Base-by-base conservation (phyloP, 2,888 invertebrate genomes). In the Pomacea canaliculata region DNA sequence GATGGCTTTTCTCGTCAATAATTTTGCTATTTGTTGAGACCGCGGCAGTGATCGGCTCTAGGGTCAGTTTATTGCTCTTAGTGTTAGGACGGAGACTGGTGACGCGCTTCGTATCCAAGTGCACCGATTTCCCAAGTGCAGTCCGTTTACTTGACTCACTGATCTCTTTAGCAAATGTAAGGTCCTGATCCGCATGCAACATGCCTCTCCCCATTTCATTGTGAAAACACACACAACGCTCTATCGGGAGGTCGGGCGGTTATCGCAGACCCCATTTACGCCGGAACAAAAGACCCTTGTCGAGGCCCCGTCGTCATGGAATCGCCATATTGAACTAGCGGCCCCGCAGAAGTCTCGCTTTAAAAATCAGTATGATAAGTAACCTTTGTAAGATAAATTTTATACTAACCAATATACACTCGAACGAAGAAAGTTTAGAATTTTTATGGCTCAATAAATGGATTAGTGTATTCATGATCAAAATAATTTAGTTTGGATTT, bases 11-110 rank as follows among this genome's bases (percentile, higher is more conserved):
- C 12, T 56, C 73, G 12, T 19, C 51, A 8, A n/a, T 60, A 46
- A 18, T 74, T 10, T 18, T 60, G 56, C 59, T 8, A 18, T 68
- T 27, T 10, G 68, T 59, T 19, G 68, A 8, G 19, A 68, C 60
- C 59, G 73, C 73, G 10, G 73, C 70, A 67, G 69, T 66, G 48
- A 77, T 69, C 10, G 78, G 84, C 70, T 83, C 84, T 73, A 79
- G 81, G 12, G 79, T 73, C n/a, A 76, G 69, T 49, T 78, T 70
- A 76, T 79, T 81, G 63, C 81, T 82, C 78, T 83, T 85, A 65
- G 85, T 85, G 76, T 83, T 82, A 19, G 80, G 79, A 84, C 85
- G 85, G 80, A 82, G 85, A 82, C 84, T 82, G 18, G 86, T 85
- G 56, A 84, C 68, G 70, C 78, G 81, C 69, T 79, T 79, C 23